phyloP scores from a whole-genome alignment of 2,888 invertebrate genomes.

The Standfussiana lucernea region DNA sequence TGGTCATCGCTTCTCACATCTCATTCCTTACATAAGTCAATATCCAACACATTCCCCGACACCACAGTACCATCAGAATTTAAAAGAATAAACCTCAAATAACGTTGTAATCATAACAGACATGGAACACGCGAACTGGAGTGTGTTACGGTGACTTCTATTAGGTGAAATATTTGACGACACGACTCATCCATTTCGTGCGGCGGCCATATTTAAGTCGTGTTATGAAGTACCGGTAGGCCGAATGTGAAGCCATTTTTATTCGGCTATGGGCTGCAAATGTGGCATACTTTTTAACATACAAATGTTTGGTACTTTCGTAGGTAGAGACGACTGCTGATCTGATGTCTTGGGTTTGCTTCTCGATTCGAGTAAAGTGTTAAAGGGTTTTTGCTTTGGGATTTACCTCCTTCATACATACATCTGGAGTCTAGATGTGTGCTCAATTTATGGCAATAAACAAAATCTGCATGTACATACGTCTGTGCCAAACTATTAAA shows the following conservation, averaged over 20 bases:
- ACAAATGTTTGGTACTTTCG: neutral
- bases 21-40: neutral
- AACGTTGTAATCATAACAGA: constrained; percentile 3
- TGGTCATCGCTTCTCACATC: neutral
- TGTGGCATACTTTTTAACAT: constrained; percentile 14
- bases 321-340: neutral
- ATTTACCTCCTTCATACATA: no score
- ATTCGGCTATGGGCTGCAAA: neutral
- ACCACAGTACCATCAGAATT: neutral
- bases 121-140: constrained; percentile 25
- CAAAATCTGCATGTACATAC: no score
- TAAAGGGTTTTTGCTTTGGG: no score
- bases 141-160: constrained; percentile 31
- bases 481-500: no score
- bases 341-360: neutral
- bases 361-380: neutral
- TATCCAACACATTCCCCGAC: neutral
- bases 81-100: constrained; percentile 13
- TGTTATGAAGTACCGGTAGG: constrained; percentile 5
- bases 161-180: constrained; percentile 35
- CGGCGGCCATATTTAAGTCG: constrained; percentile 22
- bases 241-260: constrained; percentile 24
- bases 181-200: constrained; percentile 53
- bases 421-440: no score
- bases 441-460: no score